These are phyloP conservation scores for Muscicapa comitata DNA, from an alignment of 2,797 vertebrate genomes.

Conservation along the genomic window DNA sequence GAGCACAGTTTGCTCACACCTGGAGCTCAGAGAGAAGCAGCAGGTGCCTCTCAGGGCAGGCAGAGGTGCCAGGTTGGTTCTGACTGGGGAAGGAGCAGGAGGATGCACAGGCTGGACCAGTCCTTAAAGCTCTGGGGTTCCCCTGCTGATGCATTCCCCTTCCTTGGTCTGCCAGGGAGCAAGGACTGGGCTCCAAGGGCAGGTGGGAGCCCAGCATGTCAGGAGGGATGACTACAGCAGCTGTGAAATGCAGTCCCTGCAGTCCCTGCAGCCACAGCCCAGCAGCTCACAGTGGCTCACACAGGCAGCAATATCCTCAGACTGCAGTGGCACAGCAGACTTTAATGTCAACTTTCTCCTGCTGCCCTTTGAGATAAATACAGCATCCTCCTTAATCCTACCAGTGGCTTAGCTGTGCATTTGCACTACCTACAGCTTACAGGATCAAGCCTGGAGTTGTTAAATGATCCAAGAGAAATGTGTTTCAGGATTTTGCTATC, in stretches of 20 bases:
- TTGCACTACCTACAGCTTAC: background rate
- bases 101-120: background rate
- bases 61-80: fast-evolving
- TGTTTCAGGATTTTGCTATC: background rate
- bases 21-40: background rate
- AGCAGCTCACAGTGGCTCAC: fast-evolving
- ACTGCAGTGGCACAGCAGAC: background rate
- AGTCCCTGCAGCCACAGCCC: background rate
- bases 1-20: background rate
- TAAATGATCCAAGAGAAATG: conserved; percentile 13
- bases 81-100: background rate
- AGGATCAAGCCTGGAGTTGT: conserved; percentile 22
- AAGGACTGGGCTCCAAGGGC: background rate
- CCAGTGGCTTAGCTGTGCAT: conserved; percentile 10
- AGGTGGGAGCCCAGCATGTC: background rate
- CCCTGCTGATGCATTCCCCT: background rate
- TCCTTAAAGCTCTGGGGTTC: background rate
- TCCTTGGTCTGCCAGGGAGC: background rate
- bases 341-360: background rate
- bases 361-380: conserved; percentile 10
- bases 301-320: background rate
- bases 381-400: conserved; percentile 5
- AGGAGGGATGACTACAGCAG: fast-evolving
- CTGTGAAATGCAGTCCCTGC: background rate
- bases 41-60: fast-evolving